Evolutionary conservation across 1,140 invertebrate genomes (phyloP), one percentile per base, ranked within the genome.

Genomic region (Hyles euphorbiae): DNA sequence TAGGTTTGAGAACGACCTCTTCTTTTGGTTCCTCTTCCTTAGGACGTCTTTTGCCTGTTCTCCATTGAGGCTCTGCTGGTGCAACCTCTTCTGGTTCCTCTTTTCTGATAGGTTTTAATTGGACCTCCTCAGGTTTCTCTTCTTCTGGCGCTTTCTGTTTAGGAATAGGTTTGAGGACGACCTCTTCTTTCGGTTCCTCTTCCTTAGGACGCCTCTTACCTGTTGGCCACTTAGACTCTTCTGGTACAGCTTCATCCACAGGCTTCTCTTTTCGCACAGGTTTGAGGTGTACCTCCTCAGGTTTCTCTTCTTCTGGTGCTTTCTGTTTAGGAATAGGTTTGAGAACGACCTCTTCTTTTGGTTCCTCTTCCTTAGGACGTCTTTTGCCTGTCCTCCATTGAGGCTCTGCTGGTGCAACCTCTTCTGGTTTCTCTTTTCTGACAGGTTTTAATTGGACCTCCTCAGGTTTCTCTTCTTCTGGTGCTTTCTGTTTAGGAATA

Each of bases 51-150:
- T 70, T 58, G 51, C 87, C 88, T 47, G 71, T 78, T 10, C 82
- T 87, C 83, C 88, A 88, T 54, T 81, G 64, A 59, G 84, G 84
- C 64, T 75, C 75, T 65, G 83, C 83, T 2, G 83, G 63, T 56
- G 80, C 70, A 47, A 75, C 51, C 66, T 86, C 70, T 72, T 86
- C 70, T 5, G 62, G 57, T 58, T 72, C 73, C 60, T 77, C 63
- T 65, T 81, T 84, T 75, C 79, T 61, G 7, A 79, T 48, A 22
- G 90, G 79, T 65, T 91, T 89, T 1, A 90, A 53, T 22, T 56
- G 54, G 10, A 71, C 71, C 36, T 64, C 61, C 33, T 64, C 61
- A 5, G 53, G 55, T 34, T 62, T 59, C 12, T 68, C 48, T 50
- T 65, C 60, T 2, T 45, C 49, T 11, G 50, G 51, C 49, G 40